Percentiles rank a stretch among this genome's conserved stretches.
phyloP scores from a whole-genome alignment of 2,797 vertebrate species.

The Molossus molossus region DNA sequence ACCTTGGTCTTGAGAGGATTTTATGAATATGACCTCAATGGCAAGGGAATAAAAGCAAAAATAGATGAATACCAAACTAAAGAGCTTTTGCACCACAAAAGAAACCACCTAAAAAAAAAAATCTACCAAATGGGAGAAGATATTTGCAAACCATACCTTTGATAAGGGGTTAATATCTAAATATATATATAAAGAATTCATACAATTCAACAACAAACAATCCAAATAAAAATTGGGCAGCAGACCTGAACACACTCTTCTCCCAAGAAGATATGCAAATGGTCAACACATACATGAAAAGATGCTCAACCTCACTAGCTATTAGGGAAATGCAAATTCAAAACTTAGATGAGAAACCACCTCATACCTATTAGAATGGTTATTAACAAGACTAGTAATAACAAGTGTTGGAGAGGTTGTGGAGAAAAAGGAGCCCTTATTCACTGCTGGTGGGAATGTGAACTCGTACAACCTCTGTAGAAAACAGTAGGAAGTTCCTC shows the following conservation, averaged over 20 bases:
- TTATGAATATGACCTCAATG: neutral
- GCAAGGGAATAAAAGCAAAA: neutral
- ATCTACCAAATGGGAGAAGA: neutral
- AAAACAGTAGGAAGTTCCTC: neutral
- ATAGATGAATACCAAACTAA: neutral
- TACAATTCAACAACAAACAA: neutral
- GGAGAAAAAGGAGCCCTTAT: neutral
- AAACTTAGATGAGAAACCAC: neutral
- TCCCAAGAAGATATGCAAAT: neutral
- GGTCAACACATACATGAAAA: neutral
- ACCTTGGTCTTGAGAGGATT: neutral
- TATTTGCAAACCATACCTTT: neutral
- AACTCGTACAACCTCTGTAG: neutral
- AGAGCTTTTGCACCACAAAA: neutral
- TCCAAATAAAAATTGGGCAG: neutral
- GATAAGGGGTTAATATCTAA: neutral
- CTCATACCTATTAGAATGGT: neutral
- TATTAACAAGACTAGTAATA: neutral
- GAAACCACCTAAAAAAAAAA: neutral
- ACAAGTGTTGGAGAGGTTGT: neutral
- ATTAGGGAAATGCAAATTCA: neutral
- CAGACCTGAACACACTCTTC: neutral
- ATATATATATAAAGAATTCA: neutral
- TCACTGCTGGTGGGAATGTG: neutral
- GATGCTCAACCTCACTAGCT: neutral